These are phyloP conservation scores for Calameuta idolon DNA, from an alignment of 2,888 invertebrate genomes.

Conservation along the genomic window DNA sequence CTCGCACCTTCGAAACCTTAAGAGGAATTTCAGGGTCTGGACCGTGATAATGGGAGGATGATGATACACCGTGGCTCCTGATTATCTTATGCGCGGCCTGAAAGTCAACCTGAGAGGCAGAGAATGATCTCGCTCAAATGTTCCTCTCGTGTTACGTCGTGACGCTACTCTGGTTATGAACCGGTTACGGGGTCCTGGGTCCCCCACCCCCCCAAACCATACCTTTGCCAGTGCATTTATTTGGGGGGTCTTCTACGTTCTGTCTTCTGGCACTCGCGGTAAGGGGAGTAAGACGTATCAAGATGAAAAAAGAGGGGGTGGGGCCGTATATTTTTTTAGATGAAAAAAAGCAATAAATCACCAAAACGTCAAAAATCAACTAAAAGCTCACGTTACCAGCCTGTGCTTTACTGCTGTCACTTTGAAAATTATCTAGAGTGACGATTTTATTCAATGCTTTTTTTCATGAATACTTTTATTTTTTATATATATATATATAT, in stretches of 20 bases:
- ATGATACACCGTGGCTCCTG: background rate
- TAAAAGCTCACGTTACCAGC: background rate
- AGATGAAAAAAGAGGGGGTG: background rate
- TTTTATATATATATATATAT: no score
- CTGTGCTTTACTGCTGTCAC: background rate
- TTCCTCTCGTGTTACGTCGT: constrained; percentile 5
- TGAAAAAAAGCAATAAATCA: background rate
- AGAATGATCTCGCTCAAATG: background rate
- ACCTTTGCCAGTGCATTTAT: background rate
- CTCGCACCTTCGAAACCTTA: constrained; percentile 1
- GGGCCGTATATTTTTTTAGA: background rate
- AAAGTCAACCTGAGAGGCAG: background rate
- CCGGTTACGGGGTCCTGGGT: constrained; percentile 15
- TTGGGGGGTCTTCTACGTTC: background rate
- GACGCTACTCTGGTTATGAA: constrained; percentile 15
- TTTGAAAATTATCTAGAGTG: background rate
- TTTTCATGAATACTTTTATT: no score
- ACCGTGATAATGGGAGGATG: background rate
- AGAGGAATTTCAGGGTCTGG: constrained; percentile 1
- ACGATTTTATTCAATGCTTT: background rate
- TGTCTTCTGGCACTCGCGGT: background rate
- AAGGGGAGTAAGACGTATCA: background rate
- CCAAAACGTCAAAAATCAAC: no score
- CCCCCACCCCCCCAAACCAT: background rate
- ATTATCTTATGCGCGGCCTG: background rate